phyloP scores from a whole-genome alignment of 2,113 vertebrate species.

The Tragelaphus buxtoni region DNA sequence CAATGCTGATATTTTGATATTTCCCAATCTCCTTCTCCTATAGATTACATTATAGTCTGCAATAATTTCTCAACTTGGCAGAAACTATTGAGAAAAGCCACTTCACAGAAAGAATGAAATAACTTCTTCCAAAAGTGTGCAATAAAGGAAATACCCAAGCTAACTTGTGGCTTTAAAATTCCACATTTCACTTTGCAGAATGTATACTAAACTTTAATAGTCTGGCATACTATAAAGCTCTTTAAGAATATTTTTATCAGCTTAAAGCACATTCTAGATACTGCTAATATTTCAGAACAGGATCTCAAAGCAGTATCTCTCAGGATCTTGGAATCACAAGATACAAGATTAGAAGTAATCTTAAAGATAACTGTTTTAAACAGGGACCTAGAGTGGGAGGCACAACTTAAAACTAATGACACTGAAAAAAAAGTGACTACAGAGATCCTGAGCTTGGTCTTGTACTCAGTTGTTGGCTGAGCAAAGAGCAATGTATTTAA shows the following conservation, averaged over 20 bases:
- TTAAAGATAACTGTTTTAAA: background rate
- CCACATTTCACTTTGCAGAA: background rate
- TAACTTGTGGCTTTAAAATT: background rate
- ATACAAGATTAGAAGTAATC: background rate
- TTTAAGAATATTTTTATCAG: background rate
- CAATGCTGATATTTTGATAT: background rate
- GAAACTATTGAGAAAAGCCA: background rate
- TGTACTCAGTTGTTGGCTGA: background rate
- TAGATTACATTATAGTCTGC: background rate
- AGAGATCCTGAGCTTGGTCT: background rate
- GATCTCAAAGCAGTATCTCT: background rate
- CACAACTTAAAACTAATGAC: background rate
- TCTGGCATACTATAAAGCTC: background rate
- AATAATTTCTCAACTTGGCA: background rate
- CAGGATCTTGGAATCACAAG: background rate
- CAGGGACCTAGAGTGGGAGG: background rate
- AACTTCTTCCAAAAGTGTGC: background rate
- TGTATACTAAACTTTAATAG: background rate
- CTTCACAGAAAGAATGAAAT: background rate
- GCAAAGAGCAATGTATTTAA: background rate
- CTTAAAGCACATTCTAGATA: background rate
- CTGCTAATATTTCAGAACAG: background rate
- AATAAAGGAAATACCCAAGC: background rate
- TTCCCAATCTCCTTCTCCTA: slow-evolving; percentile 6
- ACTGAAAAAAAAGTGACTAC: background rate